Evolutionary conservation across 2,888 invertebrate species (phyloP).

Genomic region (Xestia sexstrigata): DNA sequence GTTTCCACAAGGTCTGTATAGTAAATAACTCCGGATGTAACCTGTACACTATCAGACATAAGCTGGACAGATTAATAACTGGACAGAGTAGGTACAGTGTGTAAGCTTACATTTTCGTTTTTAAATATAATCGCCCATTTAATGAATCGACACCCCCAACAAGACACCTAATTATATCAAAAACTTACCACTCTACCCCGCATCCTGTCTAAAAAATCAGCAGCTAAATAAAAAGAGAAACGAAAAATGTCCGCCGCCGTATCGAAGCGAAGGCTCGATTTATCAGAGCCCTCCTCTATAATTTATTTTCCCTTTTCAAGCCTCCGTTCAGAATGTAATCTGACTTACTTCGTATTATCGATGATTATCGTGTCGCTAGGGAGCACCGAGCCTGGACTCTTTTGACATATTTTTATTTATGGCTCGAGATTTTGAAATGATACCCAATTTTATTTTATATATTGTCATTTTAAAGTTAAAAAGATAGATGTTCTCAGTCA

Average conservation of each 20-base stretch:
- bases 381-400: constrained; percentile 24
- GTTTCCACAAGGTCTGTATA: no score
- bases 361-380: constrained; percentile 55
- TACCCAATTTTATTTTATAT: constrained; percentile 1
- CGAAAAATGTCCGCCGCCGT: constrained; percentile 53
- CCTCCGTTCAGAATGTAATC: constrained; percentile 63
- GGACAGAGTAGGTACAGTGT: no score
- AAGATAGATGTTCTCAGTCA: neutral
- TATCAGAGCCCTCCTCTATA: constrained; percentile 58
- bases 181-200: constrained; percentile 8
- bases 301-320: constrained; percentile 68
- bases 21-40: no score
- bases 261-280: constrained; percentile 52
- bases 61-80: no score
- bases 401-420: constrained; percentile 61
- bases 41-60: no score
- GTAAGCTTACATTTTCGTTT: no score
- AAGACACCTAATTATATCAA: constrained; percentile 6
- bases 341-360: constrained; percentile 62
- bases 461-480: constrained; percentile 6
- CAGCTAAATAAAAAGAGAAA: constrained; percentile 32
- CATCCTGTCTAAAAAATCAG: constrained; percentile 39
- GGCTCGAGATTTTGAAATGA: constrained; percentile 29
- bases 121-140: neutral
- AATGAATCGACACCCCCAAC: neutral